Percentiles rank a stretch among this genome's conserved stretches.
Evolutionary conservation across 2,113 vertebrate genomes (phyloP).

Genomic region (Morone chrysops): DNA sequence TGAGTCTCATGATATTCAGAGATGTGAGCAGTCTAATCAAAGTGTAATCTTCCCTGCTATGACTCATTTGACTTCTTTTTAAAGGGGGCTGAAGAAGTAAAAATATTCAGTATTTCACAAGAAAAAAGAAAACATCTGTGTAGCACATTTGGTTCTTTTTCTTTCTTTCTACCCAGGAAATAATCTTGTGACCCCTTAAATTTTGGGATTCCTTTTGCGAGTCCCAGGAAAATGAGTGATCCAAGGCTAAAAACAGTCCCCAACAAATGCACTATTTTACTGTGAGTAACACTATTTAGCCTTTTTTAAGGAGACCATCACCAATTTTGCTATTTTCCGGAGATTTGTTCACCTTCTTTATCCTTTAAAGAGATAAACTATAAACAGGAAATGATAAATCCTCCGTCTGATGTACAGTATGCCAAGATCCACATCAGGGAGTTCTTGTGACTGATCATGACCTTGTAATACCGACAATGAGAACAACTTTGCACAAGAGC

Average conservation of each 20-base stretch:
- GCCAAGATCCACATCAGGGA: neutral
- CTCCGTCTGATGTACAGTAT: neutral
- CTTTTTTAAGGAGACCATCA: neutral
- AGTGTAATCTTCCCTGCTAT: too few relatives aligned
- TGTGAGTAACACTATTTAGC: neutral
- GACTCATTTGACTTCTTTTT: neutral
- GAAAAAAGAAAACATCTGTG: neutral
- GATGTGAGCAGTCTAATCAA: too few relatives aligned
- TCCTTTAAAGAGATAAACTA: neutral
- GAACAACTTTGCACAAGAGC: neutral
- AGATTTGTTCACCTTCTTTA: neutral
- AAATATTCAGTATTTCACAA: neutral
- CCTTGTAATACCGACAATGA: constrained; percentile 5
- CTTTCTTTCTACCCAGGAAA: too few relatives aligned
- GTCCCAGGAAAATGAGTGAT: too few relatives aligned
- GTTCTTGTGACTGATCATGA: constrained; percentile 17
- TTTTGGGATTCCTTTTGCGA: too few relatives aligned
- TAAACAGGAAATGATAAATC: neutral
- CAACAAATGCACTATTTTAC: too few relatives aligned
- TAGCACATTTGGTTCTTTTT: neutral
- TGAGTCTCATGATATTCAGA: too few relatives aligned
- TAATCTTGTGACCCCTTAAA: too few relatives aligned
- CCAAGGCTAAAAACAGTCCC: too few relatives aligned
- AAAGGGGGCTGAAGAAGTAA: neutral
- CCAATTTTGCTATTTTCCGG: neutral